A percentile compares a stretch with the other conserved stretches of the same genome.
Evolutionary conservation across 2,113 vertebrate genomes (phyloP).

Genomic region (Thamnaconus septentrionalis): DNA sequence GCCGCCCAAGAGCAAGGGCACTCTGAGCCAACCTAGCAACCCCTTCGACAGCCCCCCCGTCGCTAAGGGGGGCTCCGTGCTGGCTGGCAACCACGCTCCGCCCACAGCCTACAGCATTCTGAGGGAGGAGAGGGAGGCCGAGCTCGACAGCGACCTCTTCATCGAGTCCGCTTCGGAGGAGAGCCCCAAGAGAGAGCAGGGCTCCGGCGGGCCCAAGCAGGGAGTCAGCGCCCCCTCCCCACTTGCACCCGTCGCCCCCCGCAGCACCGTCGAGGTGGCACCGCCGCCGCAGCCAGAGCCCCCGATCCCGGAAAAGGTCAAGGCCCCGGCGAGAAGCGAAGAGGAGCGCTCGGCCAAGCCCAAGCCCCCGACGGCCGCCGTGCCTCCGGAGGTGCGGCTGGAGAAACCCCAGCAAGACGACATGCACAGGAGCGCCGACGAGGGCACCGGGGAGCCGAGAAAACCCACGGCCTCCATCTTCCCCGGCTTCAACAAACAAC

Average conservation of each 20-base stretch:
- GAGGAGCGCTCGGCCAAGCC: conserved; percentile 78
- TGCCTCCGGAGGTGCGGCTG: conserved; percentile 61
- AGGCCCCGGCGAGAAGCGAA: conserved; percentile 76
- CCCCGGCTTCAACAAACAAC: conserved; percentile 70
- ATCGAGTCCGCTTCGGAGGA: conserved; percentile 96
- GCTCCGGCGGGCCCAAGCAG: conserved; percentile 80
- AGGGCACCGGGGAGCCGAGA: conserved; percentile 61
- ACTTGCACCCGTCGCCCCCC: conserved; percentile 43
- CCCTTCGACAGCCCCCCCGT: conserved; percentile 72
- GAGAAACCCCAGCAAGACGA: conserved; percentile 70
- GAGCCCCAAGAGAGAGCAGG: conserved; percentile 94
- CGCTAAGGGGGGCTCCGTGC: conserved; percentile 83
- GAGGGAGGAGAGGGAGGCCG: conserved; percentile 93
- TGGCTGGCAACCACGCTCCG: conserved; percentile 79
- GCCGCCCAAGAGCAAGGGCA: conserved; percentile 79
- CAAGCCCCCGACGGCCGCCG: conserved; percentile 71
- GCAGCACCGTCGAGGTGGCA: conserved; percentile 16
- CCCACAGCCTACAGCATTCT: conserved; percentile 93
- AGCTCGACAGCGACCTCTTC: conserved; percentile 97
- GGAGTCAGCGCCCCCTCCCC: conserved; percentile 54
- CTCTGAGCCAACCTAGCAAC: conserved; percentile 81
- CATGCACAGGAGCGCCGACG: conserved; percentile 44
- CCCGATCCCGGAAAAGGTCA: conserved; percentile 43
- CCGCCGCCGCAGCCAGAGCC: conserved; percentile 30
- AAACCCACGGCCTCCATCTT: conserved; percentile 40